Base-by-base conservation (phyloP, 2,797 vertebrate genomes). In the Cossypha caffra region DNA sequence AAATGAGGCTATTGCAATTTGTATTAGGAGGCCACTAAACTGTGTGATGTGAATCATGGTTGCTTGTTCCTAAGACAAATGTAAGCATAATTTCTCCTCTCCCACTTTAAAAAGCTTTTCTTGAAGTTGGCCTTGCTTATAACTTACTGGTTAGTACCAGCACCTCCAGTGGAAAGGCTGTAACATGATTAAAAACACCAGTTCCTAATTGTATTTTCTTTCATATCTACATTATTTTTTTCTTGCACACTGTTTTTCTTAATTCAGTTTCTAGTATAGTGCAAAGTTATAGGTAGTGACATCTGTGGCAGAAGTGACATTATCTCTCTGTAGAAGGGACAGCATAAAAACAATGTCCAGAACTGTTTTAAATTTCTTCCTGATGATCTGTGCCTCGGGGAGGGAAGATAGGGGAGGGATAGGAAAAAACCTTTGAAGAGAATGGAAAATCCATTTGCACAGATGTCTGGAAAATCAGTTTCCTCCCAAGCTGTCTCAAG, bases 391-490 rank as follows among this genome's bases (percentile, higher is more conserved):
- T 93, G 50, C 81, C 84, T 86, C 4, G 2, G 67, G 73, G 38
- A 85, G 18, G 47, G 57, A 78, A 87, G 55, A 86, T 25, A 69
- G 31, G 25, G 42, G 47, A 78, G 26, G 52, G 16, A 25, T 14
- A 78, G 47, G 42, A 91, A 62, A 93, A 88, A 85, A 50, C 61
- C 90, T 93, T 76, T 86, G 77, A 93, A 82, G 51, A 96, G 76
- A 80, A 86, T 82, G 89, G 82, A 92, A 95, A 95, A 91, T 66
- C 66, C 59, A 94, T 95, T 96, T 92, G 54, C 58, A 81, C 45
- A 86, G 78, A 77, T 82, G 85, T 89, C 97, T 97, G 92, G 68
- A 96, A 97, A 97, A 90, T 86, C 71, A 43, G 31, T 88, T 95
- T 96, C 82, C 69, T 89, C 55, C 38, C 45, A 91, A 38, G 47